Evolutionary conservation across 1,140 invertebrate genomes (phyloP).

Genomic region (Dendrolimus kikuchii): DNA sequence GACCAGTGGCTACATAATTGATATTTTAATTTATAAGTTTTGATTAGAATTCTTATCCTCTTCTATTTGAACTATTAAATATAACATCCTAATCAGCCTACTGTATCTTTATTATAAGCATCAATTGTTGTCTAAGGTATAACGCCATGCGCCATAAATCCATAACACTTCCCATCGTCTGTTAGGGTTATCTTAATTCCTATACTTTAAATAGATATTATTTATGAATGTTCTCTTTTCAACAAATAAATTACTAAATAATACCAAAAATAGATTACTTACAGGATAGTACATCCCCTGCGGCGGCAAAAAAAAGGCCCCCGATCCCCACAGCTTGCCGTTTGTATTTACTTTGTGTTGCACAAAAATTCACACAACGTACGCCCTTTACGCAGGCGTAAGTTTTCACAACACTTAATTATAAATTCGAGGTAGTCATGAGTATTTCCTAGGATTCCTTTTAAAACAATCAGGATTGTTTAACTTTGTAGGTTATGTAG

Average conservation of each 20-base stretch:
- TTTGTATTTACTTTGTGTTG: constrained; percentile 78
- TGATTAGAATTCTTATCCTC: not conserved
- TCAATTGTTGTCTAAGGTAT: constrained; percentile 7
- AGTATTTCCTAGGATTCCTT: constrained; percentile 53
- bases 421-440: constrained; percentile 63
- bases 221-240: constrained; percentile 2
- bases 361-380: constrained; percentile 71
- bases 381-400: constrained; percentile 53
- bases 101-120: not conserved
- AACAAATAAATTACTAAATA: constrained; percentile 8
- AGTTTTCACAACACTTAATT: constrained; percentile 60
- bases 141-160: constrained; percentile 42
- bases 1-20: not conserved
- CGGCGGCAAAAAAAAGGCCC: constrained; percentile 92
- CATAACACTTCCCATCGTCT: constrained; percentile 19
- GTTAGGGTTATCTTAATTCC: constrained; percentile 16
- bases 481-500: constrained; percentile 64
- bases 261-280: constrained; percentile 69
- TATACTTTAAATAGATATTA: no score
- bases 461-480: constrained; percentile 46
- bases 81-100: not conserved
- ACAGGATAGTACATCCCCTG: constrained; percentile 95
- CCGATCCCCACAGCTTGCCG: constrained; percentile 95
- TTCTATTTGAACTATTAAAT: not conserved
- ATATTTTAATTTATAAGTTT: constrained; percentile 1